Conservation (phyloP, 2,888 invertebrate genomes). For the Eudemis profundana region DNA sequence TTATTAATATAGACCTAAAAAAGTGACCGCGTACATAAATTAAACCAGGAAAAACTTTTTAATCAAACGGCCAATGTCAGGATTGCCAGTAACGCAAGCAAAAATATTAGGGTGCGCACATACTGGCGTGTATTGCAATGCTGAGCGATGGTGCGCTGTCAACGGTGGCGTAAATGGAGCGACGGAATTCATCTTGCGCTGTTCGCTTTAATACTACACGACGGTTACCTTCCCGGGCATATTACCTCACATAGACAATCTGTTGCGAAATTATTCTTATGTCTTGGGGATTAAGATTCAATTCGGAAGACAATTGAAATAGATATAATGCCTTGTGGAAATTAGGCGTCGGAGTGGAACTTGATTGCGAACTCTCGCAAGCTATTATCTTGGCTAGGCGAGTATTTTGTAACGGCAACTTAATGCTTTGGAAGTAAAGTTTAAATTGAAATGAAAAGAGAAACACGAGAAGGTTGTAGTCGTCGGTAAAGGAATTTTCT, state of each 20-base stretch:
- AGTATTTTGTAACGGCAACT: neutral
- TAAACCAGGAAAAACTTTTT: too few species aligned
- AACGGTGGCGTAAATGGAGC: slow-evolving; percentile 36
- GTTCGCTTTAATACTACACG: slow-evolving; percentile 29
- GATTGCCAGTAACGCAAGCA: slow-evolving; percentile 26
- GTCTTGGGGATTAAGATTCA: neutral
- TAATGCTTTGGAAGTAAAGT: neutral
- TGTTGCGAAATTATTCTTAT: neutral
- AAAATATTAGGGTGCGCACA: slow-evolving; percentile 36
- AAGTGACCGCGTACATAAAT: too few species aligned
- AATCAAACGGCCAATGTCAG: slow-evolving; percentile 6
- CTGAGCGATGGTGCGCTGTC: slow-evolving; percentile 41
- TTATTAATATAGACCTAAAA: too few species aligned
- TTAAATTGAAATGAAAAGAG: neutral
- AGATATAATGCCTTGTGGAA: slow-evolving; percentile 3
- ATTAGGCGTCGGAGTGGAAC: slow-evolving; percentile 11
- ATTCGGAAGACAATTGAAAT: neutral
- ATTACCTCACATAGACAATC: slow-evolving; percentile 2
- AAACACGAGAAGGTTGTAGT: slow-evolving; percentile 5
- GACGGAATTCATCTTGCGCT: slow-evolving; percentile 37
- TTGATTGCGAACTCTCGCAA: slow-evolving; percentile 25
- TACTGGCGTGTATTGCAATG: slow-evolving; percentile 42
- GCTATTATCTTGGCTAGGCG: slow-evolving; percentile 17
- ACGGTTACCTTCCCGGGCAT: slow-evolving; percentile 24
- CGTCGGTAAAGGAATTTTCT: slow-evolving; percentile 35